A percentile compares a stretch with the other conserved stretches of the same genome.
phyloP scores from a whole-genome alignment of 2,888 invertebrate genomes.

The Apotomis turbidana region DNA sequence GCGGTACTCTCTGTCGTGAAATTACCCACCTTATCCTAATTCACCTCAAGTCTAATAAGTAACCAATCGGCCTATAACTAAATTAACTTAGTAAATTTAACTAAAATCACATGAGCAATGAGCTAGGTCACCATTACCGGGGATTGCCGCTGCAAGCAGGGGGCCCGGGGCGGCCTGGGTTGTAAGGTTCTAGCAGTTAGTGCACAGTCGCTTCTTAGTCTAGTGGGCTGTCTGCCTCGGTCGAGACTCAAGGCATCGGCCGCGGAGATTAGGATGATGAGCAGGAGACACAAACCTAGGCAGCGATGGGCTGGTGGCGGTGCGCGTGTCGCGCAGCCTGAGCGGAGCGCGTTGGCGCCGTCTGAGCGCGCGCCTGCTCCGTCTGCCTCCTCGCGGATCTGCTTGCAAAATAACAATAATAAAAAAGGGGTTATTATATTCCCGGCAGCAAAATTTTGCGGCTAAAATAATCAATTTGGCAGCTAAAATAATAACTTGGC shows the following conservation, averaged over 20 bases:
- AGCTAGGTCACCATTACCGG: conserved; percentile 55
- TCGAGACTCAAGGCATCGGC: conserved; percentile 57
- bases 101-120: conserved; percentile 74
- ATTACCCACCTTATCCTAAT: conserved; percentile 8
- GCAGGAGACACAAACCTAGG: conserved; percentile 81
- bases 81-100: conserved; percentile 67
- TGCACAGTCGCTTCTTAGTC: conserved; percentile 69
- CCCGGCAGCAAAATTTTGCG: too few relatives aligned
- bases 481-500: too few relatives aligned
- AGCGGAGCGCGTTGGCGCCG: conserved; percentile 55
- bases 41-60: conserved; percentile 31
- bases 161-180: conserved; percentile 66
- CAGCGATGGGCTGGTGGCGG: conserved; percentile 71
- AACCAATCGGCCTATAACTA: conserved; percentile 38
- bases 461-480: too few relatives aligned
- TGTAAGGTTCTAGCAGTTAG: conserved; percentile 70
- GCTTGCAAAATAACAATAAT: conserved; percentile 4
- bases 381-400: conserved; percentile 70
- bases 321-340: conserved; percentile 68
- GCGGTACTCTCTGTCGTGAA: too few relatives aligned
- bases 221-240: conserved; percentile 60
- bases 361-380: conserved; percentile 50
- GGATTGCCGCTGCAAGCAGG: conserved; percentile 58
- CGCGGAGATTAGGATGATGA: conserved; percentile 64
- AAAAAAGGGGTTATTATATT: too few relatives aligned